Percentiles rank a stretch among this genome's conserved stretches.
Evolutionary conservation across 2,888 invertebrate genomes (phyloP).

Genomic region (Ormyrus nitidulus): DNA sequence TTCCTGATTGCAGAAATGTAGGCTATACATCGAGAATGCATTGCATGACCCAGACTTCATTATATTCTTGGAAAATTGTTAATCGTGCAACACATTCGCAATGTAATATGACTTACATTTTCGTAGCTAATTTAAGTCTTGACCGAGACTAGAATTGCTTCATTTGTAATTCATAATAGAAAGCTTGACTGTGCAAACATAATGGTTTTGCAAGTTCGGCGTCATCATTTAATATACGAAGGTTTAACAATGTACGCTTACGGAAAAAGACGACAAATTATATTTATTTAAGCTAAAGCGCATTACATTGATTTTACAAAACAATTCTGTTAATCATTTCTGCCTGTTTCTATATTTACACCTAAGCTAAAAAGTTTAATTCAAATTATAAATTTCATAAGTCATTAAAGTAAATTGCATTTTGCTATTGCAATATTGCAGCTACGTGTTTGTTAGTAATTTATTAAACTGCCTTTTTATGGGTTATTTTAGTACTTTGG

Average conservation of each 20-base stretch:
- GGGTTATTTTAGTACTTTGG: slow-evolving; percentile 33
- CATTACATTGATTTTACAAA: too few relatives aligned
- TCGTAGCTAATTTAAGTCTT: slow-evolving; percentile 42
- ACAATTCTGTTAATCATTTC: too few relatives aligned
- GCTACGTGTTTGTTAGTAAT: slow-evolving; percentile 30
- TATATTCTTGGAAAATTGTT: slow-evolving; percentile 48
- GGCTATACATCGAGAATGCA: slow-evolving; percentile 54
- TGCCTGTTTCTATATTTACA: too few relatives aligned
- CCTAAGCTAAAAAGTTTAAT: too few relatives aligned
- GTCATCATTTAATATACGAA: too few relatives aligned
- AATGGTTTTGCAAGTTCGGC: too few relatives aligned
- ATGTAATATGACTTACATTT: slow-evolving; percentile 27
- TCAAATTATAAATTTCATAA: too few relatives aligned
- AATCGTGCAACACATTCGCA: slow-evolving; percentile 34
- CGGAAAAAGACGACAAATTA: too few relatives aligned
- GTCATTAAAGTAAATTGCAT: too few relatives aligned
- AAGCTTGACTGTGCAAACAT: slow-evolving; percentile 26
- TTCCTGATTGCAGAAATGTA: slow-evolving; percentile 55
- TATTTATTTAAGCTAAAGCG: too few relatives aligned
- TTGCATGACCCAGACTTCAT: slow-evolving; percentile 53
- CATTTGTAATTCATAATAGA: slow-evolving; percentile 37
- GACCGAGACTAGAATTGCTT: slow-evolving; percentile 27
- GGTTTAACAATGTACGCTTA: too few relatives aligned
- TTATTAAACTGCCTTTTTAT: slow-evolving; percentile 35
- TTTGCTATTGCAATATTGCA: too few relatives aligned